Base-by-base conservation (phyloP, 2,888 invertebrate genomes). In the Pomacea canaliculata region DNA sequence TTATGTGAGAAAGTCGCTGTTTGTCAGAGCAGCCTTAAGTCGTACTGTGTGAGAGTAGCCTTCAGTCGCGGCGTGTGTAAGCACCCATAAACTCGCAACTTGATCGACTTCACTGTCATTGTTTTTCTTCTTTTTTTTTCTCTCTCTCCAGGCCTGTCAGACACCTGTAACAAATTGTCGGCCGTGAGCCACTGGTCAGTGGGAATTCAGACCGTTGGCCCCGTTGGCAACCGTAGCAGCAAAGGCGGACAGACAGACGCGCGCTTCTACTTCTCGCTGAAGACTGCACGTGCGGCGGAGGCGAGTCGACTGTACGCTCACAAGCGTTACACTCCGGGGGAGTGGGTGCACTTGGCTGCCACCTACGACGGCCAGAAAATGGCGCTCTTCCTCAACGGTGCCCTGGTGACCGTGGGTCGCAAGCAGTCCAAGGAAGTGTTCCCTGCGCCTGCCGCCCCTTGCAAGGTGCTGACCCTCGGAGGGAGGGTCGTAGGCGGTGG, bases 281-380 rank as follows among this genome's bases (percentile, higher is more conserved):
- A 79, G 16, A 81, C 85, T 13, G 84, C 85, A 10, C 78, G 82
- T 10, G 75, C 85, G 5, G 59, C 70, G 9, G 10, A 75, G 8
- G 49, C 73, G 2, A 83, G 85, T 3, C 70, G 69, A 13, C 72
- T 88, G 8, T 78, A 76, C n/a, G 73, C 85, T 5, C 80, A 83
- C 65, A 77, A 72, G 48, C 69, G 74, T 7, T 87, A 85, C 73
- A 76, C 77, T 23, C 85, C 85, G 0, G 79, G 81, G 12, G 72
- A 73, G 10, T 88, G 88, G 88, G 77, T 81, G 1, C 84, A 87
- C 76, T 76, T 88, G 18, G 85, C 87, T 10, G 85, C 84, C 0
- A 80, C 85, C 1, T 88, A 86, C 76, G 83, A 86, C 73, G 85
- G 85, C 10, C 27, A 74, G 19, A 70, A 75, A n/a, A 80, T 86